Evolutionary conservation across 2,888 invertebrate genomes (phyloP).

Genomic region (Vanessa cardui): DNA sequence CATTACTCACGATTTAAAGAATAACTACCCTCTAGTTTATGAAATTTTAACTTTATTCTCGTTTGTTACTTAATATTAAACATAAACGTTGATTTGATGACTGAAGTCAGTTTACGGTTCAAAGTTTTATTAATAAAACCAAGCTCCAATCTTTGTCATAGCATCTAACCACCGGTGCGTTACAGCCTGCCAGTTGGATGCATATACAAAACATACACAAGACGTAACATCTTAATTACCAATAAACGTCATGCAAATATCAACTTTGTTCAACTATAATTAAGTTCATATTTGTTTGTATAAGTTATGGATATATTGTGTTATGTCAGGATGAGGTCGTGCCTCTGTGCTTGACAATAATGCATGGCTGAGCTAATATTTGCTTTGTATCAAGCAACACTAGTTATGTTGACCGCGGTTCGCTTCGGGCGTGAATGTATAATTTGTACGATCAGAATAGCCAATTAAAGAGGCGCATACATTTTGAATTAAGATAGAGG

Average conservation of each 20-base stretch:
- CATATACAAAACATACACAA: constrained; percentile 56
- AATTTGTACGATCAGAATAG: constrained; percentile 72
- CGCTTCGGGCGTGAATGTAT: constrained; percentile 79
- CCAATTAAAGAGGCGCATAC: constrained; percentile 78
- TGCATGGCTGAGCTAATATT: constrained; percentile 81
- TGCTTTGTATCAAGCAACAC: constrained; percentile 78
- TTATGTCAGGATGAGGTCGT: constrained; percentile 45
- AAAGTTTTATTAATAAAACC: constrained; percentile 64
- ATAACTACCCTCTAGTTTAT: neutral
- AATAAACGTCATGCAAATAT: constrained; percentile 32
- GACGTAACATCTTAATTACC: constrained; percentile 30
- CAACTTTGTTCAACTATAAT: neutral
- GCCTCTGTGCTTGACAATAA: constrained; percentile 80
- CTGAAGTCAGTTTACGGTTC: constrained; percentile 32
- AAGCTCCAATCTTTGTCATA: constrained; percentile 77
- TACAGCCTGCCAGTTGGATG: constrained; percentile 70
- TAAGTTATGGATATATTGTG: constrained; percentile 42
- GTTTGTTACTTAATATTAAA: neutral
- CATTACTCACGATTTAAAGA: neutral
- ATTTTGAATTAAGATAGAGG: constrained; percentile 66
- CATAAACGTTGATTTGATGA: constrained; percentile 40
- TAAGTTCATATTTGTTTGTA: constrained; percentile 43
- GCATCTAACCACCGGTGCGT: constrained; percentile 73
- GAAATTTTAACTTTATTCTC: neutral
- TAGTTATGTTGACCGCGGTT: constrained; percentile 73